Evolutionary conservation across 2,113 vertebrate genomes (phyloP).

Genomic region (Isurus oxyrinchus): DNA sequence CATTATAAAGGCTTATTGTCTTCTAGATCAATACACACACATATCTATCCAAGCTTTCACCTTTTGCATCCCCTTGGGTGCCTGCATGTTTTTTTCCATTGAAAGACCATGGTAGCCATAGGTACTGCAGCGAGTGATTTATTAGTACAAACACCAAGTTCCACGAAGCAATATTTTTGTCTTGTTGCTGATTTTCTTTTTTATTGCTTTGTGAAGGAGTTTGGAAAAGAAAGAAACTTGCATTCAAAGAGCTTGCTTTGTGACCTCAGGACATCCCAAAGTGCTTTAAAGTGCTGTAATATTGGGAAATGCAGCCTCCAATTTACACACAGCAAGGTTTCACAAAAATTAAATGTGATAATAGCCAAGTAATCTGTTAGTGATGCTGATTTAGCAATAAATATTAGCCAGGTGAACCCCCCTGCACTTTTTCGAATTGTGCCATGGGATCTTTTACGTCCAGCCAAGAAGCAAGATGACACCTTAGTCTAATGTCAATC

Average conservation of each 20-base stretch:
- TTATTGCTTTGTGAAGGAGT: background rate
- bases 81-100: background rate
- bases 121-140: background rate
- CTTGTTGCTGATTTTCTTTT: background rate
- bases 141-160: background rate
- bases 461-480: background rate
- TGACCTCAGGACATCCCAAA: background rate
- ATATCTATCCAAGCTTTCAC: background rate
- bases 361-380: background rate
- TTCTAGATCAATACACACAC: background rate
- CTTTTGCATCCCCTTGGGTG: background rate
- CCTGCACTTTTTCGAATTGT: background rate
- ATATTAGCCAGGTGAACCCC: background rate
- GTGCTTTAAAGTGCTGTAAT: background rate
- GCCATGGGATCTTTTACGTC: background rate
- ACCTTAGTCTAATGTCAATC: background rate
- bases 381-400: background rate
- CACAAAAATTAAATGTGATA: background rate
- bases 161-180: background rate
- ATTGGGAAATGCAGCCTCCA: background rate
- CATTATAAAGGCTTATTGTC: background rate
- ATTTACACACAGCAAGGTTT: background rate
- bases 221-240: background rate
- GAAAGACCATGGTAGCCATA: background rate
- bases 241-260: background rate